A percentile compares a stretch with the other conserved stretches of the same genome.
phyloP scores from a whole-genome alignment of 2,113 vertebrate species.

The Sapayoa aenigma region DNA sequence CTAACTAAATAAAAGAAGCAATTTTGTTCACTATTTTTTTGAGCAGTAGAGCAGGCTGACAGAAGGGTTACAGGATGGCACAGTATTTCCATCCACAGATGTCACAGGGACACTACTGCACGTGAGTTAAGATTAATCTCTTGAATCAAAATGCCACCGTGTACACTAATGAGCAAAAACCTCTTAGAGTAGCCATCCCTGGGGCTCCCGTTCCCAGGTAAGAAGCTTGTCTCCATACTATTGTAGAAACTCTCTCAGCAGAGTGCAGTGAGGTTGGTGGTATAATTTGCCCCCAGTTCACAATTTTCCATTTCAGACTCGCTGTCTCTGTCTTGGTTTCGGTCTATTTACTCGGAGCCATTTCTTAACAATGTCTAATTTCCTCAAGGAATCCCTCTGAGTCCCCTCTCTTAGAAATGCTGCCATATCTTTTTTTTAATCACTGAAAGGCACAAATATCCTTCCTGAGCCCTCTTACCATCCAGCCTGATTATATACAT shows the following conservation, averaged over 20 bases:
- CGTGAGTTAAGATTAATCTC: conserved; percentile 34
- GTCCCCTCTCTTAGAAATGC: conserved; percentile 66
- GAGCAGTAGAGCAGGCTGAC: background rate
- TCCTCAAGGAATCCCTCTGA: conserved; percentile 72
- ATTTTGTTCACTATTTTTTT: background rate
- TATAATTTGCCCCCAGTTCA: conserved; percentile 61
- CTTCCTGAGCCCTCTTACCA: conserved; percentile 58
- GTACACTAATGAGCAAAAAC: conserved; percentile 54
- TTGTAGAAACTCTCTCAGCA: conserved; percentile 28
- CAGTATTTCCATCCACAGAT: background rate
- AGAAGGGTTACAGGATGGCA: conserved; percentile 14
- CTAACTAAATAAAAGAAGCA: background rate
- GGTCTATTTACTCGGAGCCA: conserved; percentile 72
- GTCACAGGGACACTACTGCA: background rate
- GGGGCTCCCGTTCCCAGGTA: conserved; percentile 46
- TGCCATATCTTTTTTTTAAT: conserved; percentile 69
- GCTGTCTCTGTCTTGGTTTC: conserved; percentile 71
- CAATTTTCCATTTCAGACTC: conserved; percentile 72
- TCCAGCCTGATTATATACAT: conserved; percentile 64
- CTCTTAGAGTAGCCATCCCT: conserved; percentile 4
- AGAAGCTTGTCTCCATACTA: conserved; percentile 6
- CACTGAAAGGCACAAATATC: conserved; percentile 67
- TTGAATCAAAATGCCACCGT: conserved; percentile 35
- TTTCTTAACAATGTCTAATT: conserved; percentile 73
- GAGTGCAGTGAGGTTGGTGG: conserved; percentile 25